phyloP scores from a whole-genome alignment of 2,113 vertebrate genomes.

The Jacana jacana region DNA sequence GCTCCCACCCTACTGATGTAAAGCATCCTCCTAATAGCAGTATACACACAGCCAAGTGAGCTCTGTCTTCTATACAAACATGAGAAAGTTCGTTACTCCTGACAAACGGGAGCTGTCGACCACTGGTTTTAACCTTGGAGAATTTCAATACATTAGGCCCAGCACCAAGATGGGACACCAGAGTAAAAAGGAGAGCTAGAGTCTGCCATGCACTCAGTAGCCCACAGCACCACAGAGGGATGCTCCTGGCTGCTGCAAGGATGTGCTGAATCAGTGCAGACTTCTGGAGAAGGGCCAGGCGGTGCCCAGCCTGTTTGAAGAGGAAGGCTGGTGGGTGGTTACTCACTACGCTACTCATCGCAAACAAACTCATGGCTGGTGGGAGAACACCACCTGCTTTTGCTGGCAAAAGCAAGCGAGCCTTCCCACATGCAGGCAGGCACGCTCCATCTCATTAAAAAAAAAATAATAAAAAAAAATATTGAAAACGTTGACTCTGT shows the following conservation, averaged over 20 bases:
- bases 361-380: constrained; percentile 15
- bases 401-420: not conserved
- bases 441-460: not conserved
- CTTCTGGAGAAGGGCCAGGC: not conserved
- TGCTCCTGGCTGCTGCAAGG: not conserved
- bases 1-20: not conserved
- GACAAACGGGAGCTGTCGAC: not conserved
- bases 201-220: not conserved
- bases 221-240: not conserved
- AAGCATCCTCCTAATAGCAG: not conserved
- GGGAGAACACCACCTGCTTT: constrained; percentile 33
- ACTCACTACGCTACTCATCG: not conserved
- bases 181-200: not conserved
- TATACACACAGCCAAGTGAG: not conserved
- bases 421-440: not conserved
- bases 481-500: not conserved
- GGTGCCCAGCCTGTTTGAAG: not conserved
- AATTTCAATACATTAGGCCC: not conserved
- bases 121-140: not conserved
- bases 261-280: constrained; percentile 45
- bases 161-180: not conserved
- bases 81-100: not conserved
- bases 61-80: not conserved
- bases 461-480: not conserved
- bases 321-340: not conserved